phyloP scores from a whole-genome alignment of 2,888 invertebrate genomes.

The Aphrophora alni region DNA sequence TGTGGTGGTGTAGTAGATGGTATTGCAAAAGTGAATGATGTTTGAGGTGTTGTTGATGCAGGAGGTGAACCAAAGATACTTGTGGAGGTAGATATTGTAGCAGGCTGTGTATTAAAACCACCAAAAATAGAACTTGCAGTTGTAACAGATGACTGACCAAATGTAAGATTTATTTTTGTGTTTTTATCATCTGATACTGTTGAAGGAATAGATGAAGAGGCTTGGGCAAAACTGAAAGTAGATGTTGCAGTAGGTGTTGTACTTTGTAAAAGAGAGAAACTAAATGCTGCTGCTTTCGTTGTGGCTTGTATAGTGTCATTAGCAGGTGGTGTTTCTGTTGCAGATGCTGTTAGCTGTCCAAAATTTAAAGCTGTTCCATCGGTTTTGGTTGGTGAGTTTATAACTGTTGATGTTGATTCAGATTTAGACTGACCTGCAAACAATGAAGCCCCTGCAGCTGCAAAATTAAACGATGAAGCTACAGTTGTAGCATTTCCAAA shows the following conservation, averaged over 20 bases:
- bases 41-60: neutral
- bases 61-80: constrained; percentile 17
- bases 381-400: neutral
- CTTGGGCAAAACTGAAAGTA: constrained; percentile 20
- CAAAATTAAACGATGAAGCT: constrained; percentile 7
- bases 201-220: neutral
- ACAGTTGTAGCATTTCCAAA: neutral
- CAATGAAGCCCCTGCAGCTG: neutral
- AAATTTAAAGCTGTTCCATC: neutral
- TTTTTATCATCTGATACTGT: neutral
- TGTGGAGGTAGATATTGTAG: neutral
- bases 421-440: neutral
- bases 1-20: neutral
- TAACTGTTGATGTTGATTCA: neutral
- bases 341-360: neutral
- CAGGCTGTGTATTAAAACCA: neutral
- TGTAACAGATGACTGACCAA: neutral
- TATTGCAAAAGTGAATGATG: constrained; percentile 20
- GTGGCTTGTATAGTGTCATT: neutral
- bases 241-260: constrained; percentile 11
- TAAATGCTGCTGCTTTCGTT: neutral
- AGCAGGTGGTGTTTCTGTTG: neutral
- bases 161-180: constrained; percentile 10
- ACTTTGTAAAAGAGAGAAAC: neutral
- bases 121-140: constrained; percentile 13